Base-by-base conservation (phyloP, 2,888 invertebrate species). In the Pristionchus maxplancki region DNA sequence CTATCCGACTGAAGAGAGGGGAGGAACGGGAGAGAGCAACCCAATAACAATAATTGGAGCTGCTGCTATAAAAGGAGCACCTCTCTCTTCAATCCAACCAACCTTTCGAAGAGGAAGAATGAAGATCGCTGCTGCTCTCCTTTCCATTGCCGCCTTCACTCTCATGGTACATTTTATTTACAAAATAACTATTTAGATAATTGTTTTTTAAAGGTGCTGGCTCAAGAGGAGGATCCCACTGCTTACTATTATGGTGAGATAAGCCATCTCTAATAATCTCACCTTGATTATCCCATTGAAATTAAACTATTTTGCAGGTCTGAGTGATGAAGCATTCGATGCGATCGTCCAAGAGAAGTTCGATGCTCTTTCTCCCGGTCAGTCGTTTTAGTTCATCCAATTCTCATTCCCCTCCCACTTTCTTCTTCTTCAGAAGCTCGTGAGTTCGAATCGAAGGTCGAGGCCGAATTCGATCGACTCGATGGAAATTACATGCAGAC, bases 371-470 rank as follows among this genome's bases (percentile, higher is more conserved):
- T 74, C 71, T 40, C 37, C 71, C 1, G 71, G 71, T 74, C 5
- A 37, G 34, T 74, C n/a, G n/a, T 62, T 62, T 62, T 62, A 62
- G 9, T n/a, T n/a, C 67, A 34, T 37, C 6, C 34, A 9, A 9
- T 6, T 20, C 40, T 40, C 40, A 40, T 34, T 34, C 31, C 31
- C 58, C 58, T 58, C 6, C 2, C 15, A 40, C 8, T 74, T 1
- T 20, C 37, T 74, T 40, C 11, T 34, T 34, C n/a, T 20, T 40
- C 71, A 74, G 71, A 74, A 74, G 71, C 71, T 9, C 71, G 37
- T 74, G 71, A 74, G 20, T 74, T 74, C 71, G 71, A 74, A 74
- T 74, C 71, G 71, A 74, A 74, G 24, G 71, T 74, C 71, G 71
- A 74, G 40, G 40, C 34, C 6, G 71, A 37, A 74, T 74, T 74